Evolutionary conservation across 2,888 invertebrate genomes (phyloP).

Genomic region (Pseudococcus jackbeardsleyi): DNA sequence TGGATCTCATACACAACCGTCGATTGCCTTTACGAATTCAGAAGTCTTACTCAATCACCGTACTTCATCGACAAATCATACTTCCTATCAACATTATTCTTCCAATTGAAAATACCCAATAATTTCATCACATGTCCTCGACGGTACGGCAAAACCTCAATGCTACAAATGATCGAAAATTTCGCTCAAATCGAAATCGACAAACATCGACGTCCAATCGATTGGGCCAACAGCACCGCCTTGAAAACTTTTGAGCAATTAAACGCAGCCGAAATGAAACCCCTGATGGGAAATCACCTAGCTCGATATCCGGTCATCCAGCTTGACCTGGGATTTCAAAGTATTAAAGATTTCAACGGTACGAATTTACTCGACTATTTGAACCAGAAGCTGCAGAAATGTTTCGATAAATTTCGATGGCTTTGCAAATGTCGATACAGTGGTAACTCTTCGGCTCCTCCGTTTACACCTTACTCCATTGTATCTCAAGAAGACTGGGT

Average conservation of each 20-base stretch:
- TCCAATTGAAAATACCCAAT: not conserved
- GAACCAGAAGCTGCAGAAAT: not conserved
- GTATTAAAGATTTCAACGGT: not conserved
- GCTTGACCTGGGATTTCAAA: not conserved
- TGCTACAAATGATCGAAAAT: not conserved
- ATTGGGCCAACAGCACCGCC: not conserved
- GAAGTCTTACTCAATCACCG: not conserved
- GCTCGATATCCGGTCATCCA: not conserved
- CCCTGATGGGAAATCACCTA: not conserved
- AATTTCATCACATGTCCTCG: conserved; percentile 5
- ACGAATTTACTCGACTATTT: not conserved
- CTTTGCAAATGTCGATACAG: not conserved
- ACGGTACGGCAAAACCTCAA: not conserved
- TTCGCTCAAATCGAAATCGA: conserved; percentile 22
- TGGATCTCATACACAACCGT: not conserved
- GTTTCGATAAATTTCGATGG: conserved; percentile 15
- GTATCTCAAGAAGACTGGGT: not conserved
- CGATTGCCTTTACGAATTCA: not conserved
- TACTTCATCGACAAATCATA: conserved; percentile 1
- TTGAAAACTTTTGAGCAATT: not conserved
- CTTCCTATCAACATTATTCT: not conserved
- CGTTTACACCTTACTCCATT: not conserved
- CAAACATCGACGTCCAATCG: not conserved
- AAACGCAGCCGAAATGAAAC: not conserved
- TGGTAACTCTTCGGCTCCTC: not conserved